Percentiles rank a stretch among this genome's conserved stretches.
phyloP scores from a whole-genome alignment of 2,888 invertebrate genomes.

The Phasia obesa region DNA sequence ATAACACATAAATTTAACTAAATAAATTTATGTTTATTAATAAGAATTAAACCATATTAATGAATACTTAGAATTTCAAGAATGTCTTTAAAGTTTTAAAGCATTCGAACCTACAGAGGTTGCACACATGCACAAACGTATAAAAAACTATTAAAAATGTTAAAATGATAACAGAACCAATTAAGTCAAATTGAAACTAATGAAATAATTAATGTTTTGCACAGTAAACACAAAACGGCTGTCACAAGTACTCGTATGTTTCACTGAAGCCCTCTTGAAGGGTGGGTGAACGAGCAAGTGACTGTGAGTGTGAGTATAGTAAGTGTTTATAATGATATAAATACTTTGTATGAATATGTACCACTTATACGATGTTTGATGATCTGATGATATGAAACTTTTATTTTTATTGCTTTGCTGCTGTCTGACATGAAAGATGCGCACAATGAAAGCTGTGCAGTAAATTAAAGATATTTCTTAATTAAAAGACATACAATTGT shows the following conservation, averaged over 20 bases:
- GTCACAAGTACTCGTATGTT: slow-evolving; percentile 21
- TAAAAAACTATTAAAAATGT: slow-evolving; percentile 12
- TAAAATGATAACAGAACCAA: slow-evolving; percentile 57
- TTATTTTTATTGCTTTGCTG: slow-evolving; percentile 41
- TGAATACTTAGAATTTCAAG: neutral
- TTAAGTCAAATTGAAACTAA: slow-evolving; percentile 65
- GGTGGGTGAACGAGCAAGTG: slow-evolving; percentile 48
- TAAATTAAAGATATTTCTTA: slow-evolving; percentile 66
- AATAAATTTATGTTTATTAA: neutral
- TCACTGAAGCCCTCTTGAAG: slow-evolving; percentile 36
- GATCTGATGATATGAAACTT: slow-evolving; percentile 61
- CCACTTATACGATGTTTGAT: slow-evolving; percentile 18
- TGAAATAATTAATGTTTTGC: slow-evolving; percentile 63
- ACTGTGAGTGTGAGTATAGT: slow-evolving; percentile 42
- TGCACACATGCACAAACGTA: slow-evolving; percentile 4
- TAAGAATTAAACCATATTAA: slow-evolving; percentile 7
- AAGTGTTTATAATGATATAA: slow-evolving; percentile 59
- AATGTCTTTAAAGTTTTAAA: slow-evolving; percentile 32
- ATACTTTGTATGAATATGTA: slow-evolving; percentile 15
- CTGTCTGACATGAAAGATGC: slow-evolving; percentile 1
- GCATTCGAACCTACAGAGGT: neutral
- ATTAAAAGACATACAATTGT: slow-evolving; percentile 60
- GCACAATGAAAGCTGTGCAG: slow-evolving; percentile 48
- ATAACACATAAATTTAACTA: neutral
- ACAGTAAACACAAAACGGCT: slow-evolving; percentile 25